A percentile compares a stretch with the other conserved stretches of the same genome.
phyloP scores from a whole-genome alignment of 2,888 invertebrate genomes.

The Sphaerophoria rueppellii region DNA sequence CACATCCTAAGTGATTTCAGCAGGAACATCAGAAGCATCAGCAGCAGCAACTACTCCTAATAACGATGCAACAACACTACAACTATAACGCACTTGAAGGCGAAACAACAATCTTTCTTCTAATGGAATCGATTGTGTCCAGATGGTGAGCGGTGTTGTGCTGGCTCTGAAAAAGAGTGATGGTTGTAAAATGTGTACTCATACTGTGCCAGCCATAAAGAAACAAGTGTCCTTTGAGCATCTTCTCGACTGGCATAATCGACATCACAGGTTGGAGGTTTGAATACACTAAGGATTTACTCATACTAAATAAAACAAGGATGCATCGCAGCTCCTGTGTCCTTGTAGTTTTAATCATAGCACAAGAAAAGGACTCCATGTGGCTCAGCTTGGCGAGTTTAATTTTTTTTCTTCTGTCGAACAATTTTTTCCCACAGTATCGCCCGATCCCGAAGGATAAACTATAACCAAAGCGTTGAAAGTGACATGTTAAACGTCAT shows the following conservation, averaged over 20 bases:
- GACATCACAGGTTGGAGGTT: slow-evolving; percentile 68
- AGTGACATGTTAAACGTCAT: slow-evolving; percentile 71
- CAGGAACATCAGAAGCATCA: slow-evolving; percentile 49
- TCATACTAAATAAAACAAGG: neutral
- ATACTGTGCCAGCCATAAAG: slow-evolving; percentile 23
- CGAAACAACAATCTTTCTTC: slow-evolving; percentile 51
- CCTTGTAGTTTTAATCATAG: slow-evolving; percentile 50
- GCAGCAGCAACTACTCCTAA: slow-evolving; percentile 28
- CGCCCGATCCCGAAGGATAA: slow-evolving; percentile 47
- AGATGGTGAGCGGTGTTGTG: slow-evolving; percentile 67
- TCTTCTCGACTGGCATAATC: slow-evolving; percentile 58
- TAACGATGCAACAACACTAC: slow-evolving; percentile 48
- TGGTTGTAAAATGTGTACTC: slow-evolving; percentile 51
- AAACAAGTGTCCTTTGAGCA: slow-evolving; percentile 64
- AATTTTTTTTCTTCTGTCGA: neutral
- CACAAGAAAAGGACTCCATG: slow-evolving; percentile 14
- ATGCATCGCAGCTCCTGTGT: slow-evolving; percentile 25
- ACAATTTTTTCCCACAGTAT: slow-evolving; percentile 60
- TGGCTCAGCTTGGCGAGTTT: slow-evolving; percentile 29
- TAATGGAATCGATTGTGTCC: slow-evolving; percentile 73
- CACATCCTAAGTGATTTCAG: slow-evolving; percentile 78
- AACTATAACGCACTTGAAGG: slow-evolving; percentile 53
- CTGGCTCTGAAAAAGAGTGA: slow-evolving; percentile 34
- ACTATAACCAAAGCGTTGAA: slow-evolving; percentile 49
- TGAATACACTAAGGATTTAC: slow-evolving; percentile 31